Evolutionary conservation across 2,888 invertebrate genomes (phyloP).

Genomic region (Archips xylosteana): DNA sequence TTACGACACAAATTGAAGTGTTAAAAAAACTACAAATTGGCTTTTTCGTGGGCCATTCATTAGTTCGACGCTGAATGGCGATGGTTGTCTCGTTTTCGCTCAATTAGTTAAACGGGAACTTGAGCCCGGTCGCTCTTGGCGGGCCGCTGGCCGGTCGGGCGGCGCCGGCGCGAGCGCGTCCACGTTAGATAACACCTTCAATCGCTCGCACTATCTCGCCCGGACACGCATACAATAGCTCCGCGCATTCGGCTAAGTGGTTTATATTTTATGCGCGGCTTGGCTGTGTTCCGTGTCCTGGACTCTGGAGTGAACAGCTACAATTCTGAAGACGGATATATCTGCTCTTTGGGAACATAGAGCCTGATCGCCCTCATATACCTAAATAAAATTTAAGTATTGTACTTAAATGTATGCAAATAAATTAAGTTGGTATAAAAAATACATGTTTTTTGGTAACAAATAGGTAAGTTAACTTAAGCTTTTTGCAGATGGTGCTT

Average conservation of each 20-base stretch:
- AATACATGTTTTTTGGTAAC: too few species aligned
- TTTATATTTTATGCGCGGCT: conserved; percentile 33
- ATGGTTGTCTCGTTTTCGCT: conserved; percentile 83
- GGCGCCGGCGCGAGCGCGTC: conserved; percentile 32
- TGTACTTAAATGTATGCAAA: too few species aligned
- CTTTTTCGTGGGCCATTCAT: conserved; percentile 82
- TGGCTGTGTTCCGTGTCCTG: neutral
- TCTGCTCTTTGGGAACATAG: neutral
- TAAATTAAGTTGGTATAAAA: too few species aligned
- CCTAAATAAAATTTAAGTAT: neutral
- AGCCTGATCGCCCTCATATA: neutral
- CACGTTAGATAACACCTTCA: conserved; percentile 30
- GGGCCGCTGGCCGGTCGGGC: conserved; percentile 44
- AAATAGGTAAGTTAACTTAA: too few species aligned
- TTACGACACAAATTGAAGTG: conserved; percentile 85
- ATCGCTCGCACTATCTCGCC: conserved; percentile 28
- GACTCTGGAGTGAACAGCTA: neutral
- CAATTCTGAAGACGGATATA: neutral
- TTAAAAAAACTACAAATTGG: conserved; percentile 85
- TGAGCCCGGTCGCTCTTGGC: conserved; percentile 66
- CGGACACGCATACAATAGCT: conserved; percentile 33
- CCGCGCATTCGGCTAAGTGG: conserved; percentile 37
- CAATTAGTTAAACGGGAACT: conserved; percentile 84
- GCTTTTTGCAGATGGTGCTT: too few species aligned
- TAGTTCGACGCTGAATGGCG: conserved; percentile 80